phyloP scores from a whole-genome alignment of 2,113 vertebrate species.

The Mugil cephalus region DNA sequence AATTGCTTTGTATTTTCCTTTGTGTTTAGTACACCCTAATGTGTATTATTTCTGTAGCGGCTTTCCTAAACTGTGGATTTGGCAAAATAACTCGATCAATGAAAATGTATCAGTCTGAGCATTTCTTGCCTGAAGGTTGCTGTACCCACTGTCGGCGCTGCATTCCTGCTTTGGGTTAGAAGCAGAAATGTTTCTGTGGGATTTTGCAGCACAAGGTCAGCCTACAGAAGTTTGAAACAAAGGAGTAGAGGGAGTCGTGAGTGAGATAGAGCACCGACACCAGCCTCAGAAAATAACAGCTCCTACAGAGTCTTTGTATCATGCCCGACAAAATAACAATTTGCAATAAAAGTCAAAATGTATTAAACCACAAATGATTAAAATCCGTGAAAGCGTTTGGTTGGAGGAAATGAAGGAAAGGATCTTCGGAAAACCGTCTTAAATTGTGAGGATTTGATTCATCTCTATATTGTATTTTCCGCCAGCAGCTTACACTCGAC shows the following conservation, averaged over 20 bases:
- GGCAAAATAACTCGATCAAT: too few species aligned
- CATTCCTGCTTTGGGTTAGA: too few species aligned
- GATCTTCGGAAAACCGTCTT: not conserved
- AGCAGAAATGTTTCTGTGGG: not conserved
- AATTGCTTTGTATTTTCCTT: too few species aligned
- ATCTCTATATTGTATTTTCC: rapidly evolving
- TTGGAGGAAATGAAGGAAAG: constrained; percentile 6
- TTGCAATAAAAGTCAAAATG: not conserved
- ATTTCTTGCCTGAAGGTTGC: too few species aligned
- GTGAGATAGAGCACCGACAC: not conserved
- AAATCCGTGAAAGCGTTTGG: not conserved
- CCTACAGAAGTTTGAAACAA: not conserved
- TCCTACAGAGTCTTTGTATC: not conserved
- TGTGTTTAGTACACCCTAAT: too few species aligned
- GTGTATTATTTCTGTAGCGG: too few species aligned
- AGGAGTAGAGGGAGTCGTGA: not conserved
- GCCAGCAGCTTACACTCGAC: not conserved
- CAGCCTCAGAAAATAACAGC: not conserved
- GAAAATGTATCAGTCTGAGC: too few species aligned
- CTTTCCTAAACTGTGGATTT: too few species aligned
- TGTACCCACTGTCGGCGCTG: too few species aligned
- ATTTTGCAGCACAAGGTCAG: not conserved
- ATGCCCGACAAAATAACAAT: not conserved
- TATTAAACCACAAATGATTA: constrained; percentile 22
- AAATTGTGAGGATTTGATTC: constrained; percentile 1